A percentile compares a stretch with the other conserved stretches of the same genome.
Evolutionary conservation across 2,888 invertebrate genomes (phyloP).

Genomic region (Temnothorax ravouxi): DNA sequence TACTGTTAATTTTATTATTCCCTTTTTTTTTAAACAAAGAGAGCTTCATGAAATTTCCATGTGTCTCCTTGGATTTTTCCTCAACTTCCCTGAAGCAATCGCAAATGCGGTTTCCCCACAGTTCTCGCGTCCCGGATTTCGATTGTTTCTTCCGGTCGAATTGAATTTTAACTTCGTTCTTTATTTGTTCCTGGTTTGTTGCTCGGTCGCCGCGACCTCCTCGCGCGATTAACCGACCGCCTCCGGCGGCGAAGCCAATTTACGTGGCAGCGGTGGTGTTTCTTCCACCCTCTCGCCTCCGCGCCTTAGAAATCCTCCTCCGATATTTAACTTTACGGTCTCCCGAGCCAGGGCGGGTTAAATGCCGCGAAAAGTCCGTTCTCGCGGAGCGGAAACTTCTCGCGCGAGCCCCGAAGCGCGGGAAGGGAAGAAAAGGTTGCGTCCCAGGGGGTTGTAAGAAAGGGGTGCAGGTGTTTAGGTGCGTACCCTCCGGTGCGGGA

Average conservation of each 20-base stretch:
- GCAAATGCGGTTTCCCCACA: slow-evolving; percentile 4
- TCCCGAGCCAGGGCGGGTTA: slow-evolving; percentile 53
- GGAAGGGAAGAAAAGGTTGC: slow-evolving; percentile 2
- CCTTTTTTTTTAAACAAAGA: neutral
- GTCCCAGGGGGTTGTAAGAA: slow-evolving; percentile 29
- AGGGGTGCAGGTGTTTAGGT: slow-evolving; percentile 61
- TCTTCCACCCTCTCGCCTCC: slow-evolving; percentile 29
- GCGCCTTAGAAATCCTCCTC: slow-evolving; percentile 58
- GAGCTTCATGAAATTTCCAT: slow-evolving; percentile 17
- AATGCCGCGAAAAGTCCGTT: slow-evolving; percentile 61
- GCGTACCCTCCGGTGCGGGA: slow-evolving; percentile 26
- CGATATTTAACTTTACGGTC: slow-evolving; percentile 70
- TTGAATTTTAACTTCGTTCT: slow-evolving; percentile 56
- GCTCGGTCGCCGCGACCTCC: slow-evolving; percentile 21
- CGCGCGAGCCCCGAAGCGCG: slow-evolving; percentile 9
- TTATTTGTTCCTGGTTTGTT: slow-evolving; percentile 47
- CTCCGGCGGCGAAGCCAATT: slow-evolving; percentile 61
- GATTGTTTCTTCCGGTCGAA: slow-evolving; percentile 53
- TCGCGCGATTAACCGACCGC: slow-evolving; percentile 62
- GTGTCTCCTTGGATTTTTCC: slow-evolving; percentile 26
- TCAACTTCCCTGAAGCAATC: neutral
- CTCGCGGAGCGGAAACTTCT: slow-evolving; percentile 37
- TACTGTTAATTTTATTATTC: slow-evolving; percentile 7
- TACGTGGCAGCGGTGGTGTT: slow-evolving; percentile 63
- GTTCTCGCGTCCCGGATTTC: slow-evolving; percentile 31